Evolutionary conservation across 1,140 invertebrate species (phyloP).

Genomic region (Hylyphantes graminicola): DNA sequence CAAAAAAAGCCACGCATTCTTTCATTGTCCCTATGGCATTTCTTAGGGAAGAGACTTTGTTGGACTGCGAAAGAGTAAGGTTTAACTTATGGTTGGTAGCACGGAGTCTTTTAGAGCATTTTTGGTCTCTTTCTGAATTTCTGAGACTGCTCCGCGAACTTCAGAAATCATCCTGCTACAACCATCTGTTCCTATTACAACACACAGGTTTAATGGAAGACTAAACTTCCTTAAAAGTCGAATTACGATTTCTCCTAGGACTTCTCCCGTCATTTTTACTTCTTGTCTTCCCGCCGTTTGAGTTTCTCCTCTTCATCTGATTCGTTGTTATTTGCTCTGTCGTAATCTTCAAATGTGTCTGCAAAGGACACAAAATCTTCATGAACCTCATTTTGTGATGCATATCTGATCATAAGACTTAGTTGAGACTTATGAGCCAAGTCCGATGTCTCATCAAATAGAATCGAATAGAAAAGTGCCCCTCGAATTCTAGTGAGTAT

Average conservation of each 20-base stretch:
- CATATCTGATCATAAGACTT: not conserved
- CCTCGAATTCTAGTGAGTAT: slow-evolving; percentile 1
- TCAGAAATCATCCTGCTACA: slow-evolving; percentile 12
- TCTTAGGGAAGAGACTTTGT: not conserved
- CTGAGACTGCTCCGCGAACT: not conserved
- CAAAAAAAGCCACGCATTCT: no score
- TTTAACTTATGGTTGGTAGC: slow-evolving; percentile 7
- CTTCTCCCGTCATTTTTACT: not conserved
- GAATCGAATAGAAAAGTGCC: not conserved
- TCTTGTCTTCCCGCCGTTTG: not conserved
- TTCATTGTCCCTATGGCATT: no score
- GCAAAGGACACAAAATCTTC: slow-evolving; percentile 24
- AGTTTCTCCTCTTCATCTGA: not conserved
- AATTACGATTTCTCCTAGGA: slow-evolving; percentile 1
- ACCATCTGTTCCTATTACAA: slow-evolving; percentile 13
- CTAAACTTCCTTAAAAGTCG: not conserved
- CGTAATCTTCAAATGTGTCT: slow-evolving; percentile 1
- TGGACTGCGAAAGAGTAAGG: not conserved
- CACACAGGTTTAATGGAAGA: slow-evolving; percentile 1
- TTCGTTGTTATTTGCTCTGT: not conserved
- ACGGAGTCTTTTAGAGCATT: not conserved
- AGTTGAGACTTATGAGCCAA: not conserved
- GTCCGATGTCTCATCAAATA: slow-evolving; percentile 20
- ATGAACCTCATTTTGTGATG: not conserved
- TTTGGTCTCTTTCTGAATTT: not conserved